These are phyloP conservation scores for Limnephilus auricula DNA, from an alignment of 2,888 invertebrate species.

Conservation along the genomic window DNA sequence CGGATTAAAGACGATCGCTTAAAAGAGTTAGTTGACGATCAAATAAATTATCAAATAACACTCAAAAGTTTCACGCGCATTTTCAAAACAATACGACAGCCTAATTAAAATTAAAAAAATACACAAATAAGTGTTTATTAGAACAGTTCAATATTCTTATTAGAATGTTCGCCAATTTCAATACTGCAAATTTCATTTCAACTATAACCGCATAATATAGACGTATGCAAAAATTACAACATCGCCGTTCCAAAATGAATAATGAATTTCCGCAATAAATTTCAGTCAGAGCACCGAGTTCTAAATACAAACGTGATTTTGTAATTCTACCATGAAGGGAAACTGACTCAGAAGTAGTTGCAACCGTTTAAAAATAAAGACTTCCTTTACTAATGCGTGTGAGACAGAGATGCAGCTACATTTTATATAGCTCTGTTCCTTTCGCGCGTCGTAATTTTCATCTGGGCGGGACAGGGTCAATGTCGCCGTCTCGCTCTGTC, in stretches of 20 bases:
- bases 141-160: neutral
- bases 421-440: neutral
- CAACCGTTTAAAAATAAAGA: conserved; percentile 47
- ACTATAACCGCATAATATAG: neutral
- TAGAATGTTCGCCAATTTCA: neutral
- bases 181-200: neutral
- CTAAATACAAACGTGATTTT: neutral
- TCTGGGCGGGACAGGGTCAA: conserved; percentile 31
- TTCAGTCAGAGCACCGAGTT: conserved; percentile 12
- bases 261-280: neutral
- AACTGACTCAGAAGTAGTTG: conserved; percentile 33
- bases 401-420: conserved; percentile 31
- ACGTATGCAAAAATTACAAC: conserved; percentile 4
- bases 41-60: neutral
- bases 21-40: neutral
- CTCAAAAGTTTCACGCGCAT: neutral
- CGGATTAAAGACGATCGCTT: neutral
- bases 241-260: neutral
- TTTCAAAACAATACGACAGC: neutral
- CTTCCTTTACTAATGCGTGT: conserved; percentile 43
- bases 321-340: conserved; percentile 15
- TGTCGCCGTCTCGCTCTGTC: conserved; percentile 42
- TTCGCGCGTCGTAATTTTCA: conserved; percentile 5
- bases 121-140: neutral
- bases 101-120: neutral